Base-by-base conservation (phyloP, 2,113 vertebrate species). In the Nyctibius bracteatus region DNA sequence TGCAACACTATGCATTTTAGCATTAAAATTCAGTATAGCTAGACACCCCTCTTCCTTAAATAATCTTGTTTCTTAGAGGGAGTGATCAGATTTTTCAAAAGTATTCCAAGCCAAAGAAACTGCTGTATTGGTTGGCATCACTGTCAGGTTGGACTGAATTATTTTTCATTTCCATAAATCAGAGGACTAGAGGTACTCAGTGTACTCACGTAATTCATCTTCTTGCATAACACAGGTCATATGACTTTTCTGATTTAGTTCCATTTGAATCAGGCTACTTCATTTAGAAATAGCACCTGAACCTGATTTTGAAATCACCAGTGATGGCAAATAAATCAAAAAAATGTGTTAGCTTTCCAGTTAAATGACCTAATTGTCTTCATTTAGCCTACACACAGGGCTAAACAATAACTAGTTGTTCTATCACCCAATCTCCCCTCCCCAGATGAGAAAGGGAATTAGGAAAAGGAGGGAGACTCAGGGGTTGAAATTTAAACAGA, bases 341-440 rank as follows among this genome's bases (percentile, higher is more conserved):
- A 58, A 54, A 63, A 25, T 94, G 63, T 31, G 19, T 6, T 87
- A 68, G 31, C 41, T 90, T 93, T 90, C 62, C 74, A 92, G 86
- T 62, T 77, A 92, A 94, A 92, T 81, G 17, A 77, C 57, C 52
- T 93, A n/a, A n/a, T n/a, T n/a, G n/a, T n/a, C n/a, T n/a, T n/a
- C n/a, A n/a, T n/a, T n/a, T n/a, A n/a, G n/a, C n/a, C n/a, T n/a
- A n/a, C n/a, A n/a, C n/a, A n/a, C n/a, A n/a, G n/a, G n/a, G n/a
- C n/a, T n/a, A n/a, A n/a, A n/a, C n/a, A n/a, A n/a, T n/a, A n/a
- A n/a, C n/a, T n/a, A n/a, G n/a, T n/a, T n/a, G n/a, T n/a, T n/a
- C n/a, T n/a, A n/a, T n/a, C n/a, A n/a, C n/a, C n/a, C n/a, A n/a
- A n/a, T n/a, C n/a, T n/a, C n/a, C n/a, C n/a, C n/a, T n/a, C n/a